phyloP scores from a whole-genome alignment of 2,113 vertebrate species.

The Callospermophilus lateralis region DNA sequence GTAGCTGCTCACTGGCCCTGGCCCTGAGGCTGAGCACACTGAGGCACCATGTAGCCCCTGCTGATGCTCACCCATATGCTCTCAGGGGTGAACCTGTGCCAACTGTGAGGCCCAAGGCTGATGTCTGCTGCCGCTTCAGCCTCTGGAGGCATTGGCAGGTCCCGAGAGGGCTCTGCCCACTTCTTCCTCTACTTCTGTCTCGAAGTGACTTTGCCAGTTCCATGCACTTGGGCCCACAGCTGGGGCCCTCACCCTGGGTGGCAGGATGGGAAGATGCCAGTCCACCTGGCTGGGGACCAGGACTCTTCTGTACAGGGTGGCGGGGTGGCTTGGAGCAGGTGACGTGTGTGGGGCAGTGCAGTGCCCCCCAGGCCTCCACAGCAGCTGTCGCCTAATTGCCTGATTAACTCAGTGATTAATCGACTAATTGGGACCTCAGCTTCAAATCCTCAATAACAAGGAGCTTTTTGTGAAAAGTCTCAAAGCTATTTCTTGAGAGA shows the following conservation, averaged over 20 bases:
- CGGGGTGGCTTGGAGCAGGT: conserved; percentile 84
- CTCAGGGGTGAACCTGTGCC: no score
- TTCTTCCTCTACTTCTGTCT: neutral
- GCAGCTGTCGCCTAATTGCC: conserved; percentile 89
- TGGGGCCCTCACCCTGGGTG: conserved; percentile 27
- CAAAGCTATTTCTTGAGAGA: conserved; percentile 68
- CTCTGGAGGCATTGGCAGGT: neutral
- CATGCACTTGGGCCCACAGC: neutral
- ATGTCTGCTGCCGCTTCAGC: no score
- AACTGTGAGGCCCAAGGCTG: neutral
- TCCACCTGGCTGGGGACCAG: neutral
- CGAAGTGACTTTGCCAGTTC: neutral
- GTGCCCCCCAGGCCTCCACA: conserved; percentile 81
- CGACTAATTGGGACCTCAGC: conserved; percentile 87
- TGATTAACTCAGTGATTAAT: conserved; percentile 89
- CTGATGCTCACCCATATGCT: neutral
- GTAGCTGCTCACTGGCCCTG: neutral
- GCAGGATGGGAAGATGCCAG: conserved; percentile 44
- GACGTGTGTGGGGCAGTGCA: conserved; percentile 84
- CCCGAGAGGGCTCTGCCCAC: neutral
- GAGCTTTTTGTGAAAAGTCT: conserved; percentile 84
- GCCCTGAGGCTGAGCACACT: fast-evolving
- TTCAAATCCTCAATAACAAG: conserved; percentile 85
- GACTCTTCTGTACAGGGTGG: conserved; percentile 76
- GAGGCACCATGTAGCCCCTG: fast-evolving